Evolutionary conservation across 2,113 vertebrate genomes (phyloP).

Genomic region (Phrynocephalus versicolor): DNA sequence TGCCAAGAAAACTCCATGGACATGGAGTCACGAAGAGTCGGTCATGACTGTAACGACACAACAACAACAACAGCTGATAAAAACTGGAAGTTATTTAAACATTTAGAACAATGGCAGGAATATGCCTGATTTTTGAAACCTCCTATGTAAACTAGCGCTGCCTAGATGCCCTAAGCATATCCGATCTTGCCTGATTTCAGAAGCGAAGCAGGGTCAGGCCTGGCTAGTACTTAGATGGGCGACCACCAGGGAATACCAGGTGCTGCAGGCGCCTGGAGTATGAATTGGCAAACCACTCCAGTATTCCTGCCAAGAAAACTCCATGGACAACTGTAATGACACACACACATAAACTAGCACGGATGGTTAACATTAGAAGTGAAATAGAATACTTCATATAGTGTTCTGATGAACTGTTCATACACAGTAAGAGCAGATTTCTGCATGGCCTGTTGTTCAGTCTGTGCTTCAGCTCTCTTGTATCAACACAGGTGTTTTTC

Average conservation of each 20-base stretch:
- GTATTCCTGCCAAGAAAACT: too few species aligned
- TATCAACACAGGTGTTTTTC: fast-evolving
- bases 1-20: too few species aligned
- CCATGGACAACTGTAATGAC: too few species aligned
- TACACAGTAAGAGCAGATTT: background rate
- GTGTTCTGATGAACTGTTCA: background rate
- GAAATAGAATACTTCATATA: constrained; percentile 10
- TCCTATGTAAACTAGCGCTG: background rate
- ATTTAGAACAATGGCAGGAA: background rate
- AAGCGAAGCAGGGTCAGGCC: too few species aligned
- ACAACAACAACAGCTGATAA: background rate
- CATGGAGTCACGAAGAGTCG: too few species aligned
- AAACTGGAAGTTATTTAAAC: background rate
- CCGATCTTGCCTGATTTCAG: too few species aligned
- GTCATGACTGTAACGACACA: too few species aligned
- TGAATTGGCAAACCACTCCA: too few species aligned
- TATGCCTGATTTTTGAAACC: background rate
- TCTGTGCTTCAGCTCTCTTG: background rate
- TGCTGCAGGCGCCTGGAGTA: too few species aligned
- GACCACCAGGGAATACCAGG: too few species aligned
- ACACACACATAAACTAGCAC: background rate
- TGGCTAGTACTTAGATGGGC: too few species aligned
- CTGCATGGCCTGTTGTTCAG: background rate
- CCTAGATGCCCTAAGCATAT: too few species aligned
- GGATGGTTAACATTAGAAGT: constrained; percentile 19